Base-by-base conservation (phyloP, 2,113 vertebrate species). In the Serinus canaria region DNA sequence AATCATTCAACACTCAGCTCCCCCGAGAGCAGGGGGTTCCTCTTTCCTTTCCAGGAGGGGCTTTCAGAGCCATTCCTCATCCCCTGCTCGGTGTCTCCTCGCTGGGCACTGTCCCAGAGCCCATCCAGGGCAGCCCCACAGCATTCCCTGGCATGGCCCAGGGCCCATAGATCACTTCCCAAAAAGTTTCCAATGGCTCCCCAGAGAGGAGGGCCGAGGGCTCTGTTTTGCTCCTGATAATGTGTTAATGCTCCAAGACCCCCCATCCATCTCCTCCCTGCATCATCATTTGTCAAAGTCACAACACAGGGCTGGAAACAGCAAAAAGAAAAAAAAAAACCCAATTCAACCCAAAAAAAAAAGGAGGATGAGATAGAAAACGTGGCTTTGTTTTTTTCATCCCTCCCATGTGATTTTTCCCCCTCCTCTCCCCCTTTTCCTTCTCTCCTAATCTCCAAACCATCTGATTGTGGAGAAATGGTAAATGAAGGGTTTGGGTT, bases 241-340 rank as follows among this genome's bases (percentile, higher is more conserved):
- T 97, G 98, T 98, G 98, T 97, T 98, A 98, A 98, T 98, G 94
- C 98, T 93, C 97, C 60, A 67, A 97, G 97, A 97, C 97, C 93
- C 31, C 10, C n/a, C 97, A 97, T 98, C 94, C 97, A 97, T 98
- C 97, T 92, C 96, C 94, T 81, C 95, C 56, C 74, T 14, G 94
- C 83, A 96, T 96, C 97, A 93, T 97, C 98, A 98, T 98, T 98
- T 98, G 97, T 98, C 98, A 98, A 98, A 97, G 97, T 97, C 94
- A 53, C 97, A 97, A 97, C 97, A 93, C 49, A 82, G 83, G 83
- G 89, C 83, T 97, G 86, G 95, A 94, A 94, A 80, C 21, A 21
- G 24, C 35, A n/a, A 21, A 15, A 30, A 41, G 11, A 39, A n/a
- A 20, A 19, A 63, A 84, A 22, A 63, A 83, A 9, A 0, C 15